Evolutionary conservation across 2,888 invertebrate species (phyloP).

Genomic region (Agrotis puta): DNA sequence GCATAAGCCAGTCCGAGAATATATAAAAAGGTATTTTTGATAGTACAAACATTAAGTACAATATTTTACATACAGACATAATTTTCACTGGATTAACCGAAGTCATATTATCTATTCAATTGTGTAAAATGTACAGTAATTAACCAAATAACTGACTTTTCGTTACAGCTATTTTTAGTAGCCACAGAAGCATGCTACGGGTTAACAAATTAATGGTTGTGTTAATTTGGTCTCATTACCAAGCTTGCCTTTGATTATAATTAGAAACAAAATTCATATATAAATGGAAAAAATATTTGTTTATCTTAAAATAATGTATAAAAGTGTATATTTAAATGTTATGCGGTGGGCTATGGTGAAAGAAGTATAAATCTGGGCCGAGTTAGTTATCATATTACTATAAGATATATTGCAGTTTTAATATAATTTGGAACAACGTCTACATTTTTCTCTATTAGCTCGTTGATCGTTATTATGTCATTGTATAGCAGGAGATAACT

Average conservation of each 20-base stretch:
- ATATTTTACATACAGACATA: slow-evolving; percentile 48
- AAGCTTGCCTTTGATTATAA: slow-evolving; percentile 16
- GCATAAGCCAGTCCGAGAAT: neutral
- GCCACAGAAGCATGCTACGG: neutral
- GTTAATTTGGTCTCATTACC: slow-evolving; percentile 2
- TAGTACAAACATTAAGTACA: slow-evolving; percentile 26
- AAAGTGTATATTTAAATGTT: slow-evolving; percentile 23
- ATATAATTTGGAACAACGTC: neutral
- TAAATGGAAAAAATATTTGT: neutral
- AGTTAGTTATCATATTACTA: neutral
- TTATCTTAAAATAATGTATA: neutral
- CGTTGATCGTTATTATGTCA: neutral
- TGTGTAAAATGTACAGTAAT: neutral
- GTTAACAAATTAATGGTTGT: slow-evolving; percentile 3
- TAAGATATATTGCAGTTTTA: neutral
- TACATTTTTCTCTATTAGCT: neutral
- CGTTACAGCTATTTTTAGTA: slow-evolving; percentile 1
- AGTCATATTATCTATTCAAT: neutral
- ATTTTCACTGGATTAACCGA: neutral
- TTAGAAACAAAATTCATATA: slow-evolving; percentile 9
- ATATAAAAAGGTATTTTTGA: slow-evolving; percentile 43
- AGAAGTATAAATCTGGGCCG: neutral
- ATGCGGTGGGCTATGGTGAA: neutral
- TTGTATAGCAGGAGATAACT: slow-evolving; percentile 14
- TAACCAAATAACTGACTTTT: slow-evolving; percentile 1